phyloP scores from a whole-genome alignment of 1,140 invertebrate genomes.

The Phenacoccus solenopsis region DNA sequence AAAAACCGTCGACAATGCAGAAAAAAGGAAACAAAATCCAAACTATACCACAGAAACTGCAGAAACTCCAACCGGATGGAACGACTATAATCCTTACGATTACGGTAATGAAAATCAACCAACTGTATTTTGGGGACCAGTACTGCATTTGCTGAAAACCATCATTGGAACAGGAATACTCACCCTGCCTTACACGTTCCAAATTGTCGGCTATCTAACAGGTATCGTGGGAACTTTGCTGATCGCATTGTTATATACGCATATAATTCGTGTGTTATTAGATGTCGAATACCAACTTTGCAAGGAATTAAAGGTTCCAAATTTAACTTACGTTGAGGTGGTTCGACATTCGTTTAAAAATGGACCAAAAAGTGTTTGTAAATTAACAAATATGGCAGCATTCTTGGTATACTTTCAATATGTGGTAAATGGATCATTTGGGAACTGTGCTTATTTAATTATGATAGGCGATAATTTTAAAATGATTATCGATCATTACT shows the following conservation, averaged over 20 bases:
- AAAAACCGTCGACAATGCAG: too few relatives aligned
- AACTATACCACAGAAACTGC: too few relatives aligned
- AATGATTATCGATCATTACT: background rate
- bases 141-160: constrained; percentile 36
- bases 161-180: constrained; percentile 43
- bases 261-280: background rate
- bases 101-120: background rate
- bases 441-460: background rate
- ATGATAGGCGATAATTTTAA: background rate
- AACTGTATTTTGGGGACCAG: constrained; percentile 25
- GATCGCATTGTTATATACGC: constrained; percentile 23
- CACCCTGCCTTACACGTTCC: constrained; percentile 40
- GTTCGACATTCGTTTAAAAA: background rate
- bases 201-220: constrained; percentile 38
- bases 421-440: background rate
- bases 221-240: constrained; percentile 30
- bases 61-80: constrained; percentile 21
- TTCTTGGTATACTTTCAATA: background rate
- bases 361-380: background rate
- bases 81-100: constrained; percentile 12
- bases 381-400: background rate
- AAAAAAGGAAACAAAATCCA: too few relatives aligned
- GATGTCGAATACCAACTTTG: background rate
- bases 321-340: background rate
- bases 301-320: background rate